These are phyloP conservation scores for Pristionchus entomophagus DNA, from an alignment of 2,888 invertebrate genomes.

Conservation along the genomic window DNA sequence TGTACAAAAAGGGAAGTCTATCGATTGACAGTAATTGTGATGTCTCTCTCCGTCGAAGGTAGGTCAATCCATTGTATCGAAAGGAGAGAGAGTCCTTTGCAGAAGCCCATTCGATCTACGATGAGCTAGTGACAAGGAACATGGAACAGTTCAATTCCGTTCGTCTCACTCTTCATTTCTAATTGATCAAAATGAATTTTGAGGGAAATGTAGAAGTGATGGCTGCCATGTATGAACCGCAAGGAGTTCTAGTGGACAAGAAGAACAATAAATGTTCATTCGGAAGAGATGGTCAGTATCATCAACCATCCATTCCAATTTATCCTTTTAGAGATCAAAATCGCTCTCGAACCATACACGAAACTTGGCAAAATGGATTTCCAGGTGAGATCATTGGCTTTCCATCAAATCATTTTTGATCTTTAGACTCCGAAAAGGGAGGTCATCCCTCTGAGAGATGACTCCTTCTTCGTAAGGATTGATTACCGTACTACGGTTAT, in stretches of 20 bases:
- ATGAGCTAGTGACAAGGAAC: neutral
- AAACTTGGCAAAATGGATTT: slow-evolving; percentile 35
- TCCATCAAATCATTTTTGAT: neutral
- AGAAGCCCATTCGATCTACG: neutral
- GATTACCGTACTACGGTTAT: slow-evolving; percentile 21
- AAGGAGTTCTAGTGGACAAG: slow-evolving; percentile 27
- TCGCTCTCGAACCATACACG: neutral
- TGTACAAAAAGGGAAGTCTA: too few relatives aligned
- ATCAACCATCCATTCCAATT: neutral
- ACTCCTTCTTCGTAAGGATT: neutral
- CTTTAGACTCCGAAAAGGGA: neutral
- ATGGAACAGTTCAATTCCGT: slow-evolving; percentile 23
- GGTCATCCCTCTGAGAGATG: neutral
- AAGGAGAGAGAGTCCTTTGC: neutral
- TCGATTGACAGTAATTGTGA: neutral
- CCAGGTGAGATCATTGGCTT: neutral
- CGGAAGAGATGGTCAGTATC: slow-evolving; percentile 23
- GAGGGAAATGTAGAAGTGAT: neutral
- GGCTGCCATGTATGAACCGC: neutral
- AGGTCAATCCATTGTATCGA: neutral
- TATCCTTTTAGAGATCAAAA: slow-evolving; percentile 3
- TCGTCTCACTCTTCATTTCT: neutral
- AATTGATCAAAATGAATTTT: neutral
- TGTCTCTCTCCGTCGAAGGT: neutral
- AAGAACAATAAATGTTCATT: slow-evolving; percentile 32